Evolutionary conservation across 1,140 invertebrate genomes (phyloP).

Genomic region (Platyscapa corneri): DNA sequence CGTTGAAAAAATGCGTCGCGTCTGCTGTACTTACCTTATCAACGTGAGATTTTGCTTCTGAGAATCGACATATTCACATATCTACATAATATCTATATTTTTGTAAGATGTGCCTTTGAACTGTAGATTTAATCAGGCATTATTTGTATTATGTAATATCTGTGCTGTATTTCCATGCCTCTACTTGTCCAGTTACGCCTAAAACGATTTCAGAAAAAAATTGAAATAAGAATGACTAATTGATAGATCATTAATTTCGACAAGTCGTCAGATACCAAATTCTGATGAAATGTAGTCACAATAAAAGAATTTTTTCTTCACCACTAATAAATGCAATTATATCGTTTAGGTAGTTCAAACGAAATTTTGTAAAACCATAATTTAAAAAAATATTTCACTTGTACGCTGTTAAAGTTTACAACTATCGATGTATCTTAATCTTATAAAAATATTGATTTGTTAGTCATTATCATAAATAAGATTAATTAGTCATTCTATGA

Average conservation of each 20-base stretch:
- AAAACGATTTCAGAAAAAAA: conserved; percentile 50
- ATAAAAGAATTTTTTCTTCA: conserved; percentile 29
- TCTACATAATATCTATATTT: conserved; percentile 48
- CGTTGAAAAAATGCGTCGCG: conserved; percentile 27
- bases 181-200: conserved; percentile 45
- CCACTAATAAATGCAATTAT: conserved; percentile 28
- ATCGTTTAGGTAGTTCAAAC: background rate
- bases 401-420: background rate
- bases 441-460: background rate
- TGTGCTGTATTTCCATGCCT: conserved; percentile 24
- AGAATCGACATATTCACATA: conserved; percentile 35
- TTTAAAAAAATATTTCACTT: background rate
- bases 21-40: conserved; percentile 38
- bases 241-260: conserved; percentile 13
- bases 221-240: conserved; percentile 40
- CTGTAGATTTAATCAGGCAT: conserved; percentile 26
- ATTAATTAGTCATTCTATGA: too few species aligned
- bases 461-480: too few species aligned
- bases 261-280: conserved; percentile 46
- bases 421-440: too few species aligned
- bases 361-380: background rate
- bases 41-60: conserved; percentile 33
- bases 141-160: conserved; percentile 26
- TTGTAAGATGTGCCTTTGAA: conserved; percentile 28
- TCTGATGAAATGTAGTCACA: conserved; percentile 43